Base-by-base conservation (phyloP, 2,888 invertebrate genomes). In the Dastarcus helophoroides region DNA sequence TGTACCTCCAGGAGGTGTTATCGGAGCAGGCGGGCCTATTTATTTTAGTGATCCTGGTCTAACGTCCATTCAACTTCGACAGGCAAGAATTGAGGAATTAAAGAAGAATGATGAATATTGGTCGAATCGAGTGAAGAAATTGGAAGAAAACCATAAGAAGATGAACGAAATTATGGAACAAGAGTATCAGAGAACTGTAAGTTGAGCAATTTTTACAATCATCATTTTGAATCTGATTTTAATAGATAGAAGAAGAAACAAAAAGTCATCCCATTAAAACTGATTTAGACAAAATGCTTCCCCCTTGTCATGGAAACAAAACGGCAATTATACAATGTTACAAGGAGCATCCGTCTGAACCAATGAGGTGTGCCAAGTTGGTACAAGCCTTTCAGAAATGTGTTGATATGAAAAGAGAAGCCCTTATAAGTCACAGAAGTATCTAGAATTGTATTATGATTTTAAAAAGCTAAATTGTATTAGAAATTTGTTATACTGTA, bases 381-480 rank as follows among this genome's bases (percentile, higher is more conserved):
- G 75, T 76, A 1, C 60, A 69, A 46, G 67, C 67, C 36, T 76
- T 76, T 53, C 65, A 68, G 29, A 64, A 67, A 42, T 76, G 76
- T 46, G 73, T 76, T 9, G 71, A 71, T 50, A 51, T 62, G 42
- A 65, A 68, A 43, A 67, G 73, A n/a, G n/a, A n/a, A n/a, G n/a
- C n/a, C n/a, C n/a, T n/a, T n/a, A n/a, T n/a, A n/a, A n/a, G n/a
- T n/a, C n/a, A n/a, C n/a, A n/a, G n/a, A n/a, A n/a, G n/a, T n/a
- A n/a, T n/a, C n/a, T n/a, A n/a, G n/a, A n/a, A n/a, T n/a, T n/a
- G n/a, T n/a, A n/a, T n/a, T n/a, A n/a, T n/a, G n/a, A n/a, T n/a
- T n/a, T n/a, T n/a, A n/a, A n/a, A n/a, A n/a, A n/a, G n/a, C n/a
- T n/a, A n/a, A n/a, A n/a, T n/a, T n/a, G n/a, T n/a, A n/a, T n/a